These are phyloP conservation scores for Diorhabda elongata DNA, from an alignment of 1,140 invertebrate genomes.

Conservation along the genomic window DNA sequence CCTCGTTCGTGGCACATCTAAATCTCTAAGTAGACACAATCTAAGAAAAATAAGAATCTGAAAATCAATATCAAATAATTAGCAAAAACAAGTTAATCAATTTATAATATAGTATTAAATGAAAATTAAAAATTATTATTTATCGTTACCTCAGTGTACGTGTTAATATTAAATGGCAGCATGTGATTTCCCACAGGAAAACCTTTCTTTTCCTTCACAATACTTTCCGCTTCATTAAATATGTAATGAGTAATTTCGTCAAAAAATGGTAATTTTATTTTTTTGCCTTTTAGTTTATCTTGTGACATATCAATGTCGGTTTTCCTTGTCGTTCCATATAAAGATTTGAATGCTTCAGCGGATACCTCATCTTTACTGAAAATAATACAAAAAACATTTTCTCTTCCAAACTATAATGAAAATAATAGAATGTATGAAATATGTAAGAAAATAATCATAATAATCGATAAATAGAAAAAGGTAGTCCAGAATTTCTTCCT, in stretches of 20 bases:
- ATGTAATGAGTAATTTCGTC: constrained; percentile 49
- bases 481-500: too few species aligned
- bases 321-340: constrained; percentile 55
- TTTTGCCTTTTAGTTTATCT: constrained; percentile 35
- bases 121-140: constrained; percentile 11
- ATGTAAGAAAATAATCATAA: too few species aligned
- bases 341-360: constrained; percentile 64
- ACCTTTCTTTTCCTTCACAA: constrained; percentile 45
- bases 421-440: too few species aligned
- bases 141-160: constrained; percentile 59
- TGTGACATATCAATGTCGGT: constrained; percentile 39
- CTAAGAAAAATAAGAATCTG: constrained; percentile 74
- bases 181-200: constrained; percentile 61
- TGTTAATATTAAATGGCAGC: constrained; percentile 61
- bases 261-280: constrained; percentile 45
- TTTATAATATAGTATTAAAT: neutral
- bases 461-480: too few species aligned
- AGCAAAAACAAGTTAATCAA: neutral
- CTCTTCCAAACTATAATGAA: too few species aligned
- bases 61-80: constrained; percentile 28
- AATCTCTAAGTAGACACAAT: constrained; percentile 62
- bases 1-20: constrained; percentile 47
- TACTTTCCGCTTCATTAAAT: constrained; percentile 45
- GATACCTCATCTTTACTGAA: constrained; percentile 72
- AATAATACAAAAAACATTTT: constrained; percentile 13